Conservation (phyloP, 1,140 invertebrate genomes). For the fruit fly (Drosophila melanogaster) region DNA sequence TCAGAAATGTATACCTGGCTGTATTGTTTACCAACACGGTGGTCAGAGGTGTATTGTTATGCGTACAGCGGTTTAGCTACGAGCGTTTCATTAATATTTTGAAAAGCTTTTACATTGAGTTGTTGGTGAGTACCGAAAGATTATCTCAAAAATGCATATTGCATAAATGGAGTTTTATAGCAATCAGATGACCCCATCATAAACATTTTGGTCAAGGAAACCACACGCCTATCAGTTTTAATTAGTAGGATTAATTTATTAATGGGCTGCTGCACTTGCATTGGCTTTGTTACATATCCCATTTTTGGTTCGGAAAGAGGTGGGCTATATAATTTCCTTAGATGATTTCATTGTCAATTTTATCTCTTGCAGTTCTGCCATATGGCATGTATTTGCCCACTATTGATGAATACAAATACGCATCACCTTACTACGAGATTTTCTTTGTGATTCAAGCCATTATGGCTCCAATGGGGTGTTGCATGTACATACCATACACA, state of each 20-base stretch:
- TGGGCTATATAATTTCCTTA: constrained; percentile 7
- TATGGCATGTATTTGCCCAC: constrained; percentile 74
- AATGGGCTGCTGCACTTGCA: constrained; percentile 69
- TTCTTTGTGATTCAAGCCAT: constrained; percentile 74
- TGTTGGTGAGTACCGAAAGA: constrained; percentile 33
- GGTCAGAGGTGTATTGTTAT: constrained; percentile 55
- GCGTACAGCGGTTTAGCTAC: constrained; percentile 58
- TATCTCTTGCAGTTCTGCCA: constrained; percentile 56
- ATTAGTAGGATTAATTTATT: constrained; percentile 69
- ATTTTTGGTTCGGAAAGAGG: constrained; percentile 69
- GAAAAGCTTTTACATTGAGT: constrained; percentile 50
- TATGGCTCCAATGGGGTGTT: constrained; percentile 78
- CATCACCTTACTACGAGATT: constrained; percentile 68
- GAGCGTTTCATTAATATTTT: constrained; percentile 56
- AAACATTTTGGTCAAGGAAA: constrained; percentile 38
- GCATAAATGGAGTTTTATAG: constrained; percentile 4
- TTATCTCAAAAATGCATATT: not conserved
- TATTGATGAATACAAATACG: constrained; percentile 74
- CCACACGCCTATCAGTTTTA: constrained; percentile 51
- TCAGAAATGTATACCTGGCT: constrained; percentile 69
- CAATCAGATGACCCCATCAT: constrained; percentile 37
- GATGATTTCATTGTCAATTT: not conserved
- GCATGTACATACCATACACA: constrained; percentile 79
- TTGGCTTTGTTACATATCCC: constrained; percentile 74
- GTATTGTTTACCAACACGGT: constrained; percentile 73